phyloP scores from a whole-genome alignment of 2,797 vertebrate genomes.

The Pseudochirops corinnae region DNA sequence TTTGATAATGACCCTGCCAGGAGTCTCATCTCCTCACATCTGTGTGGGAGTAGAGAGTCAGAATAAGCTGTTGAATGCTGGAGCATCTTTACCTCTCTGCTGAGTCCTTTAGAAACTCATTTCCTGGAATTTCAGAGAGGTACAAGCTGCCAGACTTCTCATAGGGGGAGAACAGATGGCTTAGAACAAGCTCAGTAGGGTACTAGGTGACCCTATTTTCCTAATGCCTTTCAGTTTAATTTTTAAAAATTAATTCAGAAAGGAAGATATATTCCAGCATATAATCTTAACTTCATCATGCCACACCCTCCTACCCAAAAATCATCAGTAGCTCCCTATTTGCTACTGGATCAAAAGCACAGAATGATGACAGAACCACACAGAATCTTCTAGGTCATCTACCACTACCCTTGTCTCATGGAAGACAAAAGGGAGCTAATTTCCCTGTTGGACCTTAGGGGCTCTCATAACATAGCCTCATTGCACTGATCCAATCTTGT shows the following conservation, averaged over 20 bases:
- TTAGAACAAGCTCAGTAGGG: background rate
- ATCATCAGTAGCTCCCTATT: constrained; percentile 17
- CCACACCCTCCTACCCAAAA: background rate
- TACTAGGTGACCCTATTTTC: constrained; percentile 14
- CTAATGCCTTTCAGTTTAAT: background rate
- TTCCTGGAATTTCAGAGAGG: background rate
- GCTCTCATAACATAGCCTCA: background rate
- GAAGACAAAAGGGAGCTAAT: background rate
- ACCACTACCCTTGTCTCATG: background rate
- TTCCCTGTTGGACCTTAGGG: background rate
- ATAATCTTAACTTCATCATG: background rate
- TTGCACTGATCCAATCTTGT: background rate
- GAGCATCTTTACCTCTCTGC: background rate
- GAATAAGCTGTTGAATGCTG: background rate
- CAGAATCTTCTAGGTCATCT: background rate
- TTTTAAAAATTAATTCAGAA: constrained; percentile 36
- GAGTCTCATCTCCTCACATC: background rate
- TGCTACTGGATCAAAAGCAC: background rate
- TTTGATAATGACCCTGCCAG: constrained; percentile 56
- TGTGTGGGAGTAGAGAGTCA: background rate
- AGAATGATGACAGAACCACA: background rate
- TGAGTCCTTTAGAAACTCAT: background rate
- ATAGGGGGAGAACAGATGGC: background rate
- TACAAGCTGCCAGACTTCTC: background rate
- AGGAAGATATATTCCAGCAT: background rate